phyloP scores from a whole-genome alignment of 2,888 invertebrate genomes.

The Ariolimax columbianus region DNA sequence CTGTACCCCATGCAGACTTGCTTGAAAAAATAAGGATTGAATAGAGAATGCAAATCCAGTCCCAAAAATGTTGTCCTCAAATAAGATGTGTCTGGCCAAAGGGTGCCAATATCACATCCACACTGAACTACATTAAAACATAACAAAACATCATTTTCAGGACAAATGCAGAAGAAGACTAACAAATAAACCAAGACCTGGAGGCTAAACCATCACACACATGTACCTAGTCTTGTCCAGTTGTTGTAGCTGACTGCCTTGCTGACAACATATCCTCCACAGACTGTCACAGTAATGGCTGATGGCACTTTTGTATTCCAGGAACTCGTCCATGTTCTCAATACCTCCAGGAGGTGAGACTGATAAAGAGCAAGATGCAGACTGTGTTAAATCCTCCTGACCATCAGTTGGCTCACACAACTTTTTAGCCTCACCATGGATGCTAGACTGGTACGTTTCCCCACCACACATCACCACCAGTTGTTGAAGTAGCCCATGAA shows the following conservation, averaged over 20 bases:
- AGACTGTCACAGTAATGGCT: constrained; percentile 40
- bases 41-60: no score
- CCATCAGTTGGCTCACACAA: not conserved
- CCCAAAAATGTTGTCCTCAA: no score
- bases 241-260: constrained; percentile 34
- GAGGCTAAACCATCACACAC: no score
- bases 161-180: no score
- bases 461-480: constrained; percentile 43
- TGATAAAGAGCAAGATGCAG: not conserved
- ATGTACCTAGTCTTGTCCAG: constrained; percentile 34
- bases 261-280: constrained; percentile 44
- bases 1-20: no score
- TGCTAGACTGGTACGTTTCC: constrained; percentile 18
- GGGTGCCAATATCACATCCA: no score
- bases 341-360: constrained; percentile 43
- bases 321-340: constrained; percentile 44
- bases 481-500: constrained; percentile 46
- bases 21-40: no score
- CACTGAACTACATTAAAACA: no score
- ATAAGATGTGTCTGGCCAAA: no score
- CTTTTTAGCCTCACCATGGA: not conserved
- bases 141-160: no score
- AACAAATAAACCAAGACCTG: no score
- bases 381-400: not conserved
- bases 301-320: constrained; percentile 39